Base-by-base conservation (phyloP, 2,888 invertebrate species). In the Lapara coniferarum region DNA sequence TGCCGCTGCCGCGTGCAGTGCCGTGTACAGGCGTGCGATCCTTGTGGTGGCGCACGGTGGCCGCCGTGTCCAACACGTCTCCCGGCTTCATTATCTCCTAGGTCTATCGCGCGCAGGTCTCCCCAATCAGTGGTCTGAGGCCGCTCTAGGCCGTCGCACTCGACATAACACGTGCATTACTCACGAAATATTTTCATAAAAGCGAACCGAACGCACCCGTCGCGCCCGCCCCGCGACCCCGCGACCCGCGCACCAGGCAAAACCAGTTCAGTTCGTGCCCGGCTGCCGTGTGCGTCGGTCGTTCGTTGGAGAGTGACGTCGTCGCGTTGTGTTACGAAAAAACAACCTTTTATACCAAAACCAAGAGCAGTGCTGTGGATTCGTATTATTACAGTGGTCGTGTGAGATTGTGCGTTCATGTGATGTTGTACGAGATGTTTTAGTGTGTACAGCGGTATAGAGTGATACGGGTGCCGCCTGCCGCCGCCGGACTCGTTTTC, bases 121-220 rank as follows among this genome's bases (percentile, higher is more conserved):
- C 86, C 85, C 89, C 89, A 92, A 92, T 92, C 90, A 89, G 87
- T 89, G 87, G 87, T 79, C 83, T 84, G 88, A 91, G 91, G 92
- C 87, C 91, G 90, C 84, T 87, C 85, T 91, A 90, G 92, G 92
- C 89, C 92, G 91, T 89, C 92, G 92, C 91, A 90, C 91, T 91
- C 89, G 82, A 87, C 90, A 93, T 92, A 92, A 90, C 93, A 93
- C 92, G 93, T 93, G 93, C 92, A 93, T 93, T 93, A 93, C 93
- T 93, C 93, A 93, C 93, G 88, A 93, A 93, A 93, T 93, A 93
- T 93, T 93, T 93, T 93, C 93, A 93, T 93, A 93, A 92, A 92
- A 90, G 88, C 92, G 88, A 91, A 87, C 89, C 88, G 86, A 91
- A 89, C 92, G 89, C 89, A 92, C 90, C 92, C 90, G 89, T 82